Conservation (phyloP, 2,113 vertebrate genomes). For the Hippopotamus amphibius region DNA sequence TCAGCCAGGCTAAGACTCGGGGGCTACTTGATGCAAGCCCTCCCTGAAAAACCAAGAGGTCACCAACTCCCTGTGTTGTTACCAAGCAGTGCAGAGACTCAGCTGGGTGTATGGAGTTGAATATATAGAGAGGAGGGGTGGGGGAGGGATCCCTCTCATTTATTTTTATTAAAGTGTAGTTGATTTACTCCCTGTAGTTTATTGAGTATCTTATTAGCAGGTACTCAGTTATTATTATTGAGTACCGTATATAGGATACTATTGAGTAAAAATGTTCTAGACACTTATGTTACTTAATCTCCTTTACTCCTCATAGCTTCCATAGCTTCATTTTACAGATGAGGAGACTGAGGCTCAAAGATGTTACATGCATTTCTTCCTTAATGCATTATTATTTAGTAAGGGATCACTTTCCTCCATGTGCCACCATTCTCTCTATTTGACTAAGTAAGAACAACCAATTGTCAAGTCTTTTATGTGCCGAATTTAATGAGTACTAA, state of each 20-base stretch:
- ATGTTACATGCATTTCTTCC: background rate
- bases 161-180: background rate
- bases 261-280: background rate
- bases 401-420: background rate
- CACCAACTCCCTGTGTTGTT: conserved; percentile 76
- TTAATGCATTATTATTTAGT: conserved; percentile 3
- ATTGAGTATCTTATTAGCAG: background rate
- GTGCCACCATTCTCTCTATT: background rate
- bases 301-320: conserved; percentile 5
- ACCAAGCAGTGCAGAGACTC: conserved; percentile 58
- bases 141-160: background rate
- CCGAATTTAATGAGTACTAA: background rate
- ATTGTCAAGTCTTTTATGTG: background rate
- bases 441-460: conserved; percentile 14
- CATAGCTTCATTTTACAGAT: background rate
- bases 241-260: background rate
- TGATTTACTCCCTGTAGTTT: background rate
- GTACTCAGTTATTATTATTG: background rate
- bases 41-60: conserved; percentile 70
- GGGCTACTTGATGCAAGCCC: conserved; percentile 79
- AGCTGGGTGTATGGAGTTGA: background rate
- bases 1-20: conserved; percentile 75
- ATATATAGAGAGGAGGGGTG: background rate
- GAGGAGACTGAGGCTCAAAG: conserved; percentile 5
- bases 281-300: background rate